Conservation (phyloP, 2,888 invertebrate species). For the Lamellibrachia satsuma region DNA sequence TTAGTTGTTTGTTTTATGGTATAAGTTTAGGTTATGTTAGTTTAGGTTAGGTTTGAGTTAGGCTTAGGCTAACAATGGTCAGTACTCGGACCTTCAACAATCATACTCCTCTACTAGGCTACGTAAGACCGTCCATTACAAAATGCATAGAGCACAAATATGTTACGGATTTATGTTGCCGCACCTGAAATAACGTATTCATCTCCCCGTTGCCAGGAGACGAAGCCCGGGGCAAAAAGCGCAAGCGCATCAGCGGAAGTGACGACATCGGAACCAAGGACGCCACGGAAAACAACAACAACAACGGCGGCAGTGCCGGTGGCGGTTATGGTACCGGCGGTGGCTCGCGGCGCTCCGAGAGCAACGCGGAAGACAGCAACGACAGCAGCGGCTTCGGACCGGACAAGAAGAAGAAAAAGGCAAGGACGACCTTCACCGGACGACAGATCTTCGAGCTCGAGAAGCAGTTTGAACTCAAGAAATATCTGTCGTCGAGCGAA, state of each 20-base stretch:
- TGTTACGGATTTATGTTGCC: neutral
- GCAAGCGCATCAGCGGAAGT: neutral
- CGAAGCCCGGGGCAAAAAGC: neutral
- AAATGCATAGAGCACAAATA: neutral
- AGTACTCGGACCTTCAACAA: too few species aligned
- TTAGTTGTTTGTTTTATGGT: too few species aligned
- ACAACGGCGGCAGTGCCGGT: neutral
- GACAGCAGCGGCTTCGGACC: constrained; percentile 18
- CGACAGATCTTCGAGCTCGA: constrained; percentile 96
- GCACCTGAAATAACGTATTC: neutral
- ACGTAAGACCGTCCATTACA: neutral
- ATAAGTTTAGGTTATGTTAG: too few species aligned
- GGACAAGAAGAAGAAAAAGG: constrained; percentile 73
- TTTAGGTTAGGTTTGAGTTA: too few species aligned
- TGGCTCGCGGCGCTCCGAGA: constrained; percentile 8
- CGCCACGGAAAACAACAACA: neutral
- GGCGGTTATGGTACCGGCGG: constrained; percentile 22
- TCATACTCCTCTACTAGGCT: neutral
- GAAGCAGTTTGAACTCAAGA: constrained; percentile 94
- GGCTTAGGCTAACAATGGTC: too few species aligned
- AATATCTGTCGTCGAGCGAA: constrained; percentile 93
- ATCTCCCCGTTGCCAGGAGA: neutral
- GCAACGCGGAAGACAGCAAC: constrained; percentile 23
- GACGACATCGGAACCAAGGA: neutral
- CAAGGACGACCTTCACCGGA: constrained; percentile 93